phyloP scores from a whole-genome alignment of 1,140 invertebrate genomes.

The Lethrus apterus region DNA sequence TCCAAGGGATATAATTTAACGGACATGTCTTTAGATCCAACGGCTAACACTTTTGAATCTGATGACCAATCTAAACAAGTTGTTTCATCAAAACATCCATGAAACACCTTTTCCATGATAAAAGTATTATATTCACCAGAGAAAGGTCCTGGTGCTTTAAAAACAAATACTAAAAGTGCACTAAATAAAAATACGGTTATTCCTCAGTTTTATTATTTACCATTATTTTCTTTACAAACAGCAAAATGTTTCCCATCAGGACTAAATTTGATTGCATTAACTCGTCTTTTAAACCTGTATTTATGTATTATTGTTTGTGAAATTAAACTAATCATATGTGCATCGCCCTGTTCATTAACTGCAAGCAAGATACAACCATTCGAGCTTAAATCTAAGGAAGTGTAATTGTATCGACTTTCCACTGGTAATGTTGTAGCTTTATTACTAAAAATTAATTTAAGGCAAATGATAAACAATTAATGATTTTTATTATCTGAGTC shows the following conservation, averaged over 20 bases:
- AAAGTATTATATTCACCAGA: constrained; percentile 84
- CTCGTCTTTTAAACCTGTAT: constrained; percentile 72
- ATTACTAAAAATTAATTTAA: constrained; percentile 66
- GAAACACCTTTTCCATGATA: constrained; percentile 73
- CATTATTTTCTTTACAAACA: constrained; percentile 74
- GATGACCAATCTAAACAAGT: constrained; percentile 85
- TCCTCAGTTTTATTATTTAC: constrained; percentile 40
- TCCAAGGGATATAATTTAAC: constrained; percentile 72
- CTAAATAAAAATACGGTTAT: constrained; percentile 7
- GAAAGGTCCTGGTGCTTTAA: constrained; percentile 72
- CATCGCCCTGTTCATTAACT: constrained; percentile 87
- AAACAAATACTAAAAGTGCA: constrained; percentile 67
- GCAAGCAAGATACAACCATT: constrained; percentile 78
- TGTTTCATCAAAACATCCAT: constrained; percentile 71
- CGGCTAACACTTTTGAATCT: constrained; percentile 65
- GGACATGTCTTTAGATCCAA: constrained; percentile 83
- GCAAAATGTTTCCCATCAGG: constrained; percentile 92
- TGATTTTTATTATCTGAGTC: no score
- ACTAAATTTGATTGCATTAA: constrained; percentile 80
- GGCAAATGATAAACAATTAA: no score
- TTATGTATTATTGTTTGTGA: constrained; percentile 77
- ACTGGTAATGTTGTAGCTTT: constrained; percentile 80
- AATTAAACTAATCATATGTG: constrained; percentile 79
- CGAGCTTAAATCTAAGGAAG: constrained; percentile 75
- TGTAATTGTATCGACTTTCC: constrained; percentile 82